A percentile compares a stretch with the other conserved stretches of the same genome.
These are phyloP conservation scores for Synergus laeviventris DNA, from an alignment of 2,888 invertebrate species.

Conservation along the genomic window DNA sequence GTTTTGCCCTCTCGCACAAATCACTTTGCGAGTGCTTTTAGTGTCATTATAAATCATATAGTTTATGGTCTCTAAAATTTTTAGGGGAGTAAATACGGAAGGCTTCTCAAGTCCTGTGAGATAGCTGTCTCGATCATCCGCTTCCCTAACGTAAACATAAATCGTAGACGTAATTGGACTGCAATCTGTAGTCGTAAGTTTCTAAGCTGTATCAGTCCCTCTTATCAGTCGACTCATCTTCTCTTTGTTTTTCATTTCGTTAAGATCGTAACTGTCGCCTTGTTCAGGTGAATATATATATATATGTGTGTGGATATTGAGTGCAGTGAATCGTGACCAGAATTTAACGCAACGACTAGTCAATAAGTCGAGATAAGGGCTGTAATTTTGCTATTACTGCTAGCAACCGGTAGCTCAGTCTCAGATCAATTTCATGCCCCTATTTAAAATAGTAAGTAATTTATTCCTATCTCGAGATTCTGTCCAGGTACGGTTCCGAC, in stretches of 20 bases:
- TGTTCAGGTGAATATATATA: not conserved
- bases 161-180: conserved; percentile 7
- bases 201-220: not conserved
- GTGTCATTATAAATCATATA: conserved; percentile 25
- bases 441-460: conserved; percentile 41
- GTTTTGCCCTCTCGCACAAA: conserved; percentile 10
- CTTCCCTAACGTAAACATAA: conserved; percentile 20
- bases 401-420: conserved; percentile 21
- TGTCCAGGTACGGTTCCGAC: not conserved
- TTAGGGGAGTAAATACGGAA: not conserved
- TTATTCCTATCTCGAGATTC: not conserved
- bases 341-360: conserved; percentile 44
- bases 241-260: conserved; percentile 17
- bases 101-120: conserved; percentile 4
- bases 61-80: conserved; percentile 20
- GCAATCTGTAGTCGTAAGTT: not conserved
- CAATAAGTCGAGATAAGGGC: conserved; percentile 48
- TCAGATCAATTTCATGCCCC: conserved; percentile 33
- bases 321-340: conserved; percentile 33
- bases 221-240: conserved; percentile 19
- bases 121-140: conserved; percentile 11
- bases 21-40: not conserved
- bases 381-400: conserved; percentile 16
- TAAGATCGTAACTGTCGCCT: conserved; percentile 21
- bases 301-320: conserved; percentile 5